Conservation (phyloP, 2,113 vertebrate species). For the Melanerpes formicivorus region DNA sequence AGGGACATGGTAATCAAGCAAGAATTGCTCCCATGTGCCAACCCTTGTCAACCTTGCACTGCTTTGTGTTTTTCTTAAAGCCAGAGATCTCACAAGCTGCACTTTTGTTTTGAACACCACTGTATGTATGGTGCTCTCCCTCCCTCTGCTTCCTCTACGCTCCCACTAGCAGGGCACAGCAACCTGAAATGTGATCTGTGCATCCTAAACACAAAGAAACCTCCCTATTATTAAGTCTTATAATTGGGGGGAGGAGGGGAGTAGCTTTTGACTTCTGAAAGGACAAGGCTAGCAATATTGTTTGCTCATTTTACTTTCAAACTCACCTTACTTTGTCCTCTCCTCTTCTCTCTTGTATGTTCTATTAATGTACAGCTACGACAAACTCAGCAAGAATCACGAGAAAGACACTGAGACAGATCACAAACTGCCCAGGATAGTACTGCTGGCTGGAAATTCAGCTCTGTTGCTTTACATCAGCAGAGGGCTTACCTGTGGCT, state of each 20-base stretch:
- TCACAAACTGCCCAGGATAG: neutral
- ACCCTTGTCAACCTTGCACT: neutral
- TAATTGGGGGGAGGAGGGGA: conserved; percentile 34
- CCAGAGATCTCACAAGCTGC: neutral
- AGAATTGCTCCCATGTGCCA: conserved; percentile 26
- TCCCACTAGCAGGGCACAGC: conserved; percentile 23
- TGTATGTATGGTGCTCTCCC: neutral
- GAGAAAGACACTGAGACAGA: conserved; percentile 28
- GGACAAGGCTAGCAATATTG: conserved; percentile 49
- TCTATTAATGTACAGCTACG: conserved; percentile 43
- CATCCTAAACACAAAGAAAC: conserved; percentile 46
- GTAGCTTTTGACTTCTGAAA: conserved; percentile 51
- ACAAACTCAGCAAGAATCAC: conserved; percentile 60
- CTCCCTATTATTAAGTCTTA: neutral
- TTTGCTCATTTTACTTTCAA: conserved; percentile 59
- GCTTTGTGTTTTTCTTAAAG: neutral
- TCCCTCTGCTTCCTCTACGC: neutral
- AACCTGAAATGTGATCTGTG: conserved; percentile 41
- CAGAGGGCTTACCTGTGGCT: conserved; percentile 56
- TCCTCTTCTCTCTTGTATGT: conserved; percentile 24
- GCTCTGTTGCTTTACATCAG: conserved; percentile 13
- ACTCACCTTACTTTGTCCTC: conserved; percentile 63
- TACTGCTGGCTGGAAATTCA: conserved; percentile 6
- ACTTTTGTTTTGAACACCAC: neutral
- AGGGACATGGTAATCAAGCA: neutral